Evolutionary conservation across 2,113 vertebrate species (phyloP), one percentile per base, ranked within the genome.

Genomic region (Lophius piscatorius): DNA sequence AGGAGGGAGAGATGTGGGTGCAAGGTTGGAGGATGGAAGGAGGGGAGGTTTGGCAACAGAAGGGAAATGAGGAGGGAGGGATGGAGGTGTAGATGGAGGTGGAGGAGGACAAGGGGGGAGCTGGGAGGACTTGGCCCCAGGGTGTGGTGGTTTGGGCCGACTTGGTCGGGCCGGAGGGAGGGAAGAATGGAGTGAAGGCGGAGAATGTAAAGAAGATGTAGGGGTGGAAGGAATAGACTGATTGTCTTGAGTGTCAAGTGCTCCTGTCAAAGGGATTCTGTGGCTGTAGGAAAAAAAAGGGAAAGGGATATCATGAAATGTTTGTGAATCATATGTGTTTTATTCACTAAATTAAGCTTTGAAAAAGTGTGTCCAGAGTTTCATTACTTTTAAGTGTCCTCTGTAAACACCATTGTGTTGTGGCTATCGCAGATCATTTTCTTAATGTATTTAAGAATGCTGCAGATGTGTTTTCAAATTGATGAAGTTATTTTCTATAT

Each of bases 141-240:
- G 50, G 49, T 56, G 72, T 1, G 78, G 65, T 1, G 81, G 81
- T 17, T 62, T 85, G 48, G 80, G 78, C 46, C 79, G 70, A 20
- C 63, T 55, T 8, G 78, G 84, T 31, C 74, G 52, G 28, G 36
- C 33, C 0, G 81, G 76, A 11, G 56, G 73, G 13, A 63, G 39
- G 14, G 66, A 61, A 10, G 65, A 41, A 2, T 35, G 57, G 28
- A 65, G 10, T 20, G 66, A 70, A 11, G 63, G 51, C 0, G 59
- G 69, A 9, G 60, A 31, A 17, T 49, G 11, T n/a, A 74, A 55
- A 51, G 60, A 41, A 5, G 74, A 36, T 5, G 69, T 26, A 18
- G 47, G 36, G 36, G 70, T 3, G 31, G 76, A 54, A 10, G 22
- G 22, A 26, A 13, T 14, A 31, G 41, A 46, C 28, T 58, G 26